Evolutionary conservation across 2,888 invertebrate genomes (phyloP).

Genomic region (Laothoe populi): DNA sequence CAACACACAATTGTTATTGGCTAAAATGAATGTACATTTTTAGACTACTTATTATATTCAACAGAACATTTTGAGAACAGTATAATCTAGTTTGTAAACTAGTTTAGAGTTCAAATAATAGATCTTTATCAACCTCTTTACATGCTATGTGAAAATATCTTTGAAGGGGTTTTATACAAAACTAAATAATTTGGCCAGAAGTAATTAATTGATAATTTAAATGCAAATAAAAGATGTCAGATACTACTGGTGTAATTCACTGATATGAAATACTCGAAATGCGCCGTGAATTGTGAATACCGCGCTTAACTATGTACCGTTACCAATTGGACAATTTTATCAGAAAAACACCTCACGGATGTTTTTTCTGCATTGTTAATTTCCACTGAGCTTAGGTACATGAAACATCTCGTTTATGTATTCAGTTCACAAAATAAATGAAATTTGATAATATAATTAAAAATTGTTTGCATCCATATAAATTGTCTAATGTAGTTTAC

Average conservation of each 20-base stretch:
- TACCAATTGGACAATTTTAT: slow-evolving; percentile 35
- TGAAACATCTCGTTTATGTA: not conserved
- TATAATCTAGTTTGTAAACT: slow-evolving; percentile 1
- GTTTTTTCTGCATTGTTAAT: slow-evolving; percentile 13
- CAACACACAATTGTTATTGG: slow-evolving; percentile 28
- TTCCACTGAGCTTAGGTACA: not conserved
- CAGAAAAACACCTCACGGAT: slow-evolving; percentile 30
- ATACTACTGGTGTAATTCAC: not conserved
- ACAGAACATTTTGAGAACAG: not conserved
- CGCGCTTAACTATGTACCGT: slow-evolving; percentile 21
- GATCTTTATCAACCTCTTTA: no score
- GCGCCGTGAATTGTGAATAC: not conserved
- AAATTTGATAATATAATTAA: not conserved
- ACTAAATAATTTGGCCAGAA: not conserved
- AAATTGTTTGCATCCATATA: no score
- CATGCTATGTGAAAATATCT: not conserved
- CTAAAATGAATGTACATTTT: not conserved
- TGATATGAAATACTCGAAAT: slow-evolving; percentile 6
- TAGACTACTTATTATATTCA: not conserved
- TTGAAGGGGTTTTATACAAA: not conserved
- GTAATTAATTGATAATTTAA: not conserved
- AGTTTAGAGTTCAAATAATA: slow-evolving; percentile 9
- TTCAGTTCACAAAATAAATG: not conserved
- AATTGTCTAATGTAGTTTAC: no score
- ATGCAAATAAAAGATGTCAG: not conserved